These are phyloP conservation scores for Xestia sexstrigata DNA, from an alignment of 2,888 invertebrate species.

Conservation along the genomic window DNA sequence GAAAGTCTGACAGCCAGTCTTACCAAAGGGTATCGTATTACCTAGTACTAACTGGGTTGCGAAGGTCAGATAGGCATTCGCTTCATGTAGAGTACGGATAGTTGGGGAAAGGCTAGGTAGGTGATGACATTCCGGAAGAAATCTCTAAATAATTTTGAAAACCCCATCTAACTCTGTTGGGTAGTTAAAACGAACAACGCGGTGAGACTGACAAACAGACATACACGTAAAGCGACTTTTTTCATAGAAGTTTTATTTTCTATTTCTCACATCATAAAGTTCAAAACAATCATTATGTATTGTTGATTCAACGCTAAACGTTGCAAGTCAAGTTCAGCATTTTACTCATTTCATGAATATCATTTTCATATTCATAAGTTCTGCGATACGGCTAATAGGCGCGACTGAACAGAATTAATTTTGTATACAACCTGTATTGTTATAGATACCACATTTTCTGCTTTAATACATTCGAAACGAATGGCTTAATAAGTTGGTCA, in stretches of 20 bases:
- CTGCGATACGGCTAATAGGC: slow-evolving; percentile 21
- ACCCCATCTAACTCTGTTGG: background rate
- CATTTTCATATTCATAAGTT: slow-evolving; percentile 48
- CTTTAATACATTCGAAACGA: slow-evolving; percentile 28
- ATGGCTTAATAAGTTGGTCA: slow-evolving; percentile 15
- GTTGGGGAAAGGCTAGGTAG: too few species aligned
- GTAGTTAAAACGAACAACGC: background rate
- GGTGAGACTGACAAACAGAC: background rate
- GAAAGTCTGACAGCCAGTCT: too few species aligned
- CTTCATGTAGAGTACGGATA: too few species aligned
- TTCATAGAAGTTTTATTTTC: background rate
- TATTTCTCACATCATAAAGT: slow-evolving; percentile 74
- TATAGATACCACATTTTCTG: slow-evolving; percentile 18
- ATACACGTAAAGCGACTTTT: background rate
- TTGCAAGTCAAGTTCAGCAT: slow-evolving; percentile 43
- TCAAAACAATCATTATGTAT: slow-evolving; percentile 9
- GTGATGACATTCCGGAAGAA: background rate
- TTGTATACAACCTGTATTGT: slow-evolving; percentile 24
- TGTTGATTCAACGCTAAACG: slow-evolving; percentile 13
- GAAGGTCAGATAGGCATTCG: too few species aligned
- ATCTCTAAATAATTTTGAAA: background rate
- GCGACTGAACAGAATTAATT: slow-evolving; percentile 27
- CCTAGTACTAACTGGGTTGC: too few species aligned
- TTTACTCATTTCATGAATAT: slow-evolving; percentile 36
- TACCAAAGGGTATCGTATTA: too few species aligned